phyloP scores from a whole-genome alignment of 2,113 vertebrate species.

The Synodontis membranacea region DNA sequence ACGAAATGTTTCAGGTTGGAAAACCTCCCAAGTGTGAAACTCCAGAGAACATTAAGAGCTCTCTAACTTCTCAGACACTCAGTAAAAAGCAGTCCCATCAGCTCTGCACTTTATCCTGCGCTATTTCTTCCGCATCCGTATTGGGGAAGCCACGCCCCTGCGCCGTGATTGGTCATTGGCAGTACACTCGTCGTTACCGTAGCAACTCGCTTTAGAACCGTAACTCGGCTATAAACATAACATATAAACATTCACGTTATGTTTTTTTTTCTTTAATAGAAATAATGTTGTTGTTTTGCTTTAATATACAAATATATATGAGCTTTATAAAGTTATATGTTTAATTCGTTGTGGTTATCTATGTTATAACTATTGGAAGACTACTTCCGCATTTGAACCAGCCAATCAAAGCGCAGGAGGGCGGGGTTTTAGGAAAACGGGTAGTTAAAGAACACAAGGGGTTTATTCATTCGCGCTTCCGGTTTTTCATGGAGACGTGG shows the following conservation, averaged over 20 bases:
- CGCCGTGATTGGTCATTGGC: background rate
- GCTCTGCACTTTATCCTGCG: background rate
- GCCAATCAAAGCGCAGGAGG: background rate
- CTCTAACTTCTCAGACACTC: background rate
- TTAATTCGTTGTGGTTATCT: too few relatives aligned
- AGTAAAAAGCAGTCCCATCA: background rate
- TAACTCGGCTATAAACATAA: background rate
- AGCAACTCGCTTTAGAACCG: background rate
- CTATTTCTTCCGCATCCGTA: background rate
- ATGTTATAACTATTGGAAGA: too few relatives aligned
- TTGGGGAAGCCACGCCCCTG: background rate
- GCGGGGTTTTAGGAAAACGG: background rate
- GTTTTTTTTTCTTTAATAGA: background rate
- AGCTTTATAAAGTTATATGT: too few relatives aligned
- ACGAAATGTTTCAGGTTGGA: background rate
- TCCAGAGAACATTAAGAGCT: too few relatives aligned
- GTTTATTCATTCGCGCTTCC: slow-evolving; percentile 51
- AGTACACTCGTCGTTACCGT: background rate
- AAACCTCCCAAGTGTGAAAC: too few relatives aligned
- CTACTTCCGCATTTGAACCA: background rate
- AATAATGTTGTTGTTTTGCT: background rate
- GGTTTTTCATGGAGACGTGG: slow-evolving; percentile 66
- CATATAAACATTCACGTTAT: background rate
- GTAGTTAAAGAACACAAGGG: background rate
- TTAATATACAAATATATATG: too few relatives aligned